These are phyloP conservation scores for Oxyura jamaicensis DNA, from an alignment of 2,113 vertebrate species.

Conservation along the genomic window DNA sequence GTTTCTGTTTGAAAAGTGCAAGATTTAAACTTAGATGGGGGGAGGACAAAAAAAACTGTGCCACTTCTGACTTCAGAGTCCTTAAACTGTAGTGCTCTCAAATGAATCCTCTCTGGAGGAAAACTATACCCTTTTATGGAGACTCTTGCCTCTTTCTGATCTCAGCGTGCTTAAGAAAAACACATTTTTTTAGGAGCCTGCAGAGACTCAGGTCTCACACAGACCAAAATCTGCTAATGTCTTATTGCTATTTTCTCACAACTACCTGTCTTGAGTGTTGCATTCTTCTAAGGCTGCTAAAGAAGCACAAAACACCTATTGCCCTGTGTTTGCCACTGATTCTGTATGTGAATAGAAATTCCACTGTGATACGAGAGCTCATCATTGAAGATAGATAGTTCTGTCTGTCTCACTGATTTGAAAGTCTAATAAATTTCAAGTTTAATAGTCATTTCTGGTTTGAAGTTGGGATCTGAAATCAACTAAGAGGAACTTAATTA, in stretches of 20 bases:
- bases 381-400: background rate
- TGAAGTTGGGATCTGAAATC: background rate
- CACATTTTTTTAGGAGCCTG: fast-evolving
- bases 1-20: background rate
- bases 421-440: background rate
- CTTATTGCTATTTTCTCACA: background rate
- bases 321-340: background rate
- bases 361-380: background rate
- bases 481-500: background rate
- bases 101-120: background rate
- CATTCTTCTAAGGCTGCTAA: background rate
- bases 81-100: background rate
- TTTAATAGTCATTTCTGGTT: background rate
- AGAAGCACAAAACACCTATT: background rate
- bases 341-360: background rate
- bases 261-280: background rate
- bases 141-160: background rate
- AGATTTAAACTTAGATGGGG: too few relatives aligned
- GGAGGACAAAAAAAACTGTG: too few relatives aligned
- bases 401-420: background rate
- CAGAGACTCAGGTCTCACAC: background rate
- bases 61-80: background rate
- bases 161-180: background rate
- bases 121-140: background rate
- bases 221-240: background rate